phyloP scores from a whole-genome alignment of 2,888 invertebrate genomes.

The Antheraea yamamai region DNA sequence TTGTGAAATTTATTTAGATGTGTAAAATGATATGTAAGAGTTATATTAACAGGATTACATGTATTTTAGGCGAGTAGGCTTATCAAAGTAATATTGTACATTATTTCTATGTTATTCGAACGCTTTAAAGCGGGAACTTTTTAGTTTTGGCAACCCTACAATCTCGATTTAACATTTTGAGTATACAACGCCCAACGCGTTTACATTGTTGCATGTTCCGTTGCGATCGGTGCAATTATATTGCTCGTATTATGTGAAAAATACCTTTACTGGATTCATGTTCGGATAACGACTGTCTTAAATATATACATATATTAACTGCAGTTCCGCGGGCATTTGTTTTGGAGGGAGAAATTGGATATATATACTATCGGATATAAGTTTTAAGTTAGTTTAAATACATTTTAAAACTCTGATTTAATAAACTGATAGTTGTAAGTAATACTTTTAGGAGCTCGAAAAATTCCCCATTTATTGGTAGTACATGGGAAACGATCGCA shows the following conservation, averaged over 20 bases:
- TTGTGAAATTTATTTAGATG: too few relatives aligned
- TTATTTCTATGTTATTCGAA: neutral
- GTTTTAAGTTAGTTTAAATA: too few relatives aligned
- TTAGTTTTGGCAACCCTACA: neutral
- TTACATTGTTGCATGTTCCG: slow-evolving; percentile 20
- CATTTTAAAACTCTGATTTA: neutral
- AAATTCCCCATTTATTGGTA: neutral
- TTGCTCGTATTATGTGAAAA: slow-evolving; percentile 12
- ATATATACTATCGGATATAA: neutral
- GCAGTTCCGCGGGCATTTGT: neutral
- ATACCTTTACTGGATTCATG: slow-evolving; percentile 4
- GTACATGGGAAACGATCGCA: too few relatives aligned
- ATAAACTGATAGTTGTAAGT: neutral
- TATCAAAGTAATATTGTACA: neutral
- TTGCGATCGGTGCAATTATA: slow-evolving; percentile 2
- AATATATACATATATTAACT: neutral
- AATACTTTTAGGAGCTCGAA: neutral
- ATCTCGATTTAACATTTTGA: neutral
- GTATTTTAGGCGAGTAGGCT: neutral
- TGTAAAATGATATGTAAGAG: too few relatives aligned
- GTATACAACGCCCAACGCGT: neutral
- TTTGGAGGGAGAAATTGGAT: neutral
- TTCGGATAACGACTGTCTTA: slow-evolving; percentile 1
- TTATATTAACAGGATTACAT: neutral
- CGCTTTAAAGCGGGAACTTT: neutral